Base-by-base conservation (phyloP, 2,113 vertebrate species). In the Sarotherodon lohbergeri region DNA sequence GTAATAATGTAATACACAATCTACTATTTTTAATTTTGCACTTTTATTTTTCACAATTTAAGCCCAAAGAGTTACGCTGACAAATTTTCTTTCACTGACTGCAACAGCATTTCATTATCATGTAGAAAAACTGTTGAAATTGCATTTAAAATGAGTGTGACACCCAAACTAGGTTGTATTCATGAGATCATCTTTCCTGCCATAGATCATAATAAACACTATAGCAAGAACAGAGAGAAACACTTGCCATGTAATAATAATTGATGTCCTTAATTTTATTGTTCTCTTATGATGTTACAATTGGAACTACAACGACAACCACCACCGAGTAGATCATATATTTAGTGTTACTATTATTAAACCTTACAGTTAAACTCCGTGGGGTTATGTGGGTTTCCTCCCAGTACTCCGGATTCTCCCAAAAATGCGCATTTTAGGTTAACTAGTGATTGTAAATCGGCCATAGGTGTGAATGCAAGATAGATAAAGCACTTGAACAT, bases 171-270 rank as follows among this genome's bases (percentile, higher is more conserved):
- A 43, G n/a, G 12, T 71, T 6, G 24, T 22, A 43, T 27, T 71
- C 13, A 43, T 10, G 39, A 24, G n/a, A 6, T 24, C 12, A 24
- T 46, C 39, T 71, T 27, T 46, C n/a, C 66, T 41, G n/a, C 19
- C 17, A 66, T 39, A 24, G 36, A 22, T 41, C 63, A 68, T 22
- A 68, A 68, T 41, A 41, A 68, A 41, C 63, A 41, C 63, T 68
- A 41, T 1, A 68, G 63, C 63, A 14, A 68, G 0, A 68, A 22
- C 36, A 0, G 6, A 68, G 19, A 22, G 0, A 41, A 68, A 68
- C 22, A 41, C 0, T 68, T 5, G 63, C 11, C 6, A 68, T 68
- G 19, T 24, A 14, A 68, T 41, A 41, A 22, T 68, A 4, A 41
- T 13, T 68, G 11, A 39, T 41, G 19, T 41, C 63, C 34, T 39